These are phyloP conservation scores for Ruditapes philippinarum DNA, from an alignment of 1,140 invertebrate genomes.

Conservation along the genomic window DNA sequence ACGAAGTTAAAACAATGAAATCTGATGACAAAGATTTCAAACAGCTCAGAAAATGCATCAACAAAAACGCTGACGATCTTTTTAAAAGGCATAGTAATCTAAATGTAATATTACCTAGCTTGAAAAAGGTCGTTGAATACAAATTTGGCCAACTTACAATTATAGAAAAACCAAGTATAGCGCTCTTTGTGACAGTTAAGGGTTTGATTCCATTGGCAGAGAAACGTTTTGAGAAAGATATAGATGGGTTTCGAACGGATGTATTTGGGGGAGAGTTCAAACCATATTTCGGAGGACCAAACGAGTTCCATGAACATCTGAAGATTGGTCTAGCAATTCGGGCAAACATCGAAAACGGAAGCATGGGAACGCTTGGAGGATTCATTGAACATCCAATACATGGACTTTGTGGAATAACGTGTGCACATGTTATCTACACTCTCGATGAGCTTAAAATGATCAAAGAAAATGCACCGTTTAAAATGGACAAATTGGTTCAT, in stretches of 20 bases:
- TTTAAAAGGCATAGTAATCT: too few species aligned
- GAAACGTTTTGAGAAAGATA: not conserved
- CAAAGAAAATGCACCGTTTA: too few species aligned
- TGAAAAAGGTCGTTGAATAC: not conserved
- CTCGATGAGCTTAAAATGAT: not conserved
- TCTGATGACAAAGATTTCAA: not conserved
- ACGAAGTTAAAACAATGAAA: not conserved
- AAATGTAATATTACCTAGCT: too few species aligned
- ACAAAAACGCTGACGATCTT: too few species aligned
- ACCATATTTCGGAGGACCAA: too few species aligned
- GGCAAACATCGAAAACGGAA: too few species aligned
- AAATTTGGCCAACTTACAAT: not conserved
- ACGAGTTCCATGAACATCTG: too few species aligned
- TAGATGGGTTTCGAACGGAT: too few species aligned
- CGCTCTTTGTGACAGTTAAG: not conserved
- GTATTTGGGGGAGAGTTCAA: not conserved
- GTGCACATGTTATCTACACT: not conserved
- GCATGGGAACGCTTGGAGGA: slow-evolving; percentile 10
- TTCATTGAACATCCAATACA: not conserved
- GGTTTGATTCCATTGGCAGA: not conserved
- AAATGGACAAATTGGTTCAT: too few species aligned
- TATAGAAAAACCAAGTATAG: not conserved
- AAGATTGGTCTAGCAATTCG: too few species aligned
- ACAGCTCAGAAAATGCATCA: too few species aligned
- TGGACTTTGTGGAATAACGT: not conserved